Percentiles rank a stretch among this genome's conserved stretches.
These are phyloP conservation scores for Hermaeophaga mercurialis DNA, from an alignment of 2,888 invertebrate genomes.

Conservation along the genomic window DNA sequence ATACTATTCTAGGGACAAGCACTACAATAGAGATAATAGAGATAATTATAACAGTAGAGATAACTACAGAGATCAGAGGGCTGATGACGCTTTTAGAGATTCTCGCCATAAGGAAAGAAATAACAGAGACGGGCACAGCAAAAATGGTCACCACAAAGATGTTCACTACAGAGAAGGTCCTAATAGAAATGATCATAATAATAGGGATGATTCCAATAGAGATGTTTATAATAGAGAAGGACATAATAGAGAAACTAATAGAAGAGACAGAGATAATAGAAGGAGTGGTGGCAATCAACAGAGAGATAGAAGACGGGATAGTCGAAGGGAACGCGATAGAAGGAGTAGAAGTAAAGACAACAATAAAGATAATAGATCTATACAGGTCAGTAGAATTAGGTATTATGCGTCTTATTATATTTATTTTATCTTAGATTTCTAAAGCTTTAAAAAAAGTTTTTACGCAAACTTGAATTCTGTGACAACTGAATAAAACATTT, in stretches of 20 bases:
- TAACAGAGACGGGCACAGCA: constrained; percentile 19
- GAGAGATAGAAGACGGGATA: constrained; percentile 24
- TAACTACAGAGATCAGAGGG: constrained; percentile 22
- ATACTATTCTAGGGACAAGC: constrained; percentile 12
- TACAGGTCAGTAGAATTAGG: neutral
- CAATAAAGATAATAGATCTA: neutral
- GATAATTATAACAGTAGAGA: constrained; percentile 25
- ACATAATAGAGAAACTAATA: constrained; percentile 6
- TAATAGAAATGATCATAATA: constrained; percentile 9
- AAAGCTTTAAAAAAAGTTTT: too few relatives aligned
- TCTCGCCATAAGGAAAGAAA: constrained; percentile 13
- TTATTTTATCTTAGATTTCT: too few relatives aligned
- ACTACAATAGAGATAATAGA: constrained; percentile 24
- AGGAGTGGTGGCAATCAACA: constrained; percentile 12
- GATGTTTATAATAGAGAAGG: neutral
- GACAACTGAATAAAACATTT: too few relatives aligned
- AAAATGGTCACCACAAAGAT: constrained; percentile 17
- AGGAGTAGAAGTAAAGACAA: constrained; percentile 37
- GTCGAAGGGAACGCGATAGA: constrained; percentile 32
- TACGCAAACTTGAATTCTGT: too few relatives aligned
- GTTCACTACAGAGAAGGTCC: constrained; percentile 4
- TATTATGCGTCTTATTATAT: too few relatives aligned
- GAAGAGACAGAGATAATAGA: constrained; percentile 21
- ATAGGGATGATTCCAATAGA: neutral
- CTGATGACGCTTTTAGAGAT: constrained; percentile 12